Base-by-base conservation (phyloP, 2,888 invertebrate genomes). In the Conchocele bisecta region DNA sequence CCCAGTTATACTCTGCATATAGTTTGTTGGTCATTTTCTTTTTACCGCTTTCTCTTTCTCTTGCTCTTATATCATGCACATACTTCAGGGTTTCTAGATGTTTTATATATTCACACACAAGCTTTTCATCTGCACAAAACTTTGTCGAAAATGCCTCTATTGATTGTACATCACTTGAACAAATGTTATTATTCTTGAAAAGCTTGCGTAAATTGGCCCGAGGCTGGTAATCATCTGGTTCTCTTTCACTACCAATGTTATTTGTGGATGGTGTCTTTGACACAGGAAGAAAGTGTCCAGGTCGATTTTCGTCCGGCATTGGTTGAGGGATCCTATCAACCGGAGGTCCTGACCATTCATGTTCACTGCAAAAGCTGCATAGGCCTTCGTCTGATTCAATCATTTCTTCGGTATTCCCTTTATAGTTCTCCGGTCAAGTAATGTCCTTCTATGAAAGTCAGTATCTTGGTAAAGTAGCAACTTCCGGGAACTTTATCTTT, bases 191-290 rank as follows among this genome's bases (percentile, higher is more conserved):
- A 31, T 53, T 20, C n/a, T 51, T 51, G 17, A 51, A 51, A 6
- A 11, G 9, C 33, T 51, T 51, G 9, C 20, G 29, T 11, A 51
- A 28, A 31, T 51, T 51, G 9, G 51, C 51, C 20, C 51, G 29
- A 31, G 51, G 51, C 17, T 51, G 51, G 31, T 20, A 29, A 33
- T 51, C 51, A 51, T 51, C 29, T 51, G 29, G 51, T 17, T 29
- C 51, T 31, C 51, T 51, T 6, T 24, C n/a, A 15, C 13, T 31
- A 13, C 51, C 51, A 51, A 31, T 33, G 6, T 26, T 33, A 13
- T 51, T 6, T n/a, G 4, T 7, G 17, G 29, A 11, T 9, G 29
- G 5, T 29, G 51, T 51, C 5, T 51, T 7, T 20, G 7, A 51
- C 17, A 51, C 29, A 51, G 24, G 28, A n/a, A 28, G 13, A 31